Conservation (phyloP, 2,888 invertebrate species). For the Aromia moschata region DNA sequence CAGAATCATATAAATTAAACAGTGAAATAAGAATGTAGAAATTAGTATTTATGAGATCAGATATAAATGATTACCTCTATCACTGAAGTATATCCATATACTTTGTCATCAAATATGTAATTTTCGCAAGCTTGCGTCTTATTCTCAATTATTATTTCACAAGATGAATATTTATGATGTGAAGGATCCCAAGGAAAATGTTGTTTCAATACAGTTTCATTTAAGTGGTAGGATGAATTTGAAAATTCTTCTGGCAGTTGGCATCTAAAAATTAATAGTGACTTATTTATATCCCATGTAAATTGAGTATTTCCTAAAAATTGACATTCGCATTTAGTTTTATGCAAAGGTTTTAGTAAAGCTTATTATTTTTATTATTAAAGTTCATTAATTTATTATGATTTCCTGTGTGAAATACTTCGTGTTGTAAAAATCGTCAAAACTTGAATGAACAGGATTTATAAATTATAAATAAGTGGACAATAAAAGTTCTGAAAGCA, state of each 20-base stretch:
- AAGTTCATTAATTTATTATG: too few relatives aligned
- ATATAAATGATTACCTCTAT: slow-evolving; percentile 68
- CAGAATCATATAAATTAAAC: too few relatives aligned
- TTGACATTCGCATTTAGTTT: too few relatives aligned
- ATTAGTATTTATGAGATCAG: not conserved
- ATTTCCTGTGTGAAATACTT: too few relatives aligned
- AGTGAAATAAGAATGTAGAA: not conserved
- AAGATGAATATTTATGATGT: slow-evolving; percentile 65
- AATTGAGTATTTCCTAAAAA: too few relatives aligned
- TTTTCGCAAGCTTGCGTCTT: slow-evolving; percentile 63
- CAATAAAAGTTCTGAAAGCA: too few relatives aligned
- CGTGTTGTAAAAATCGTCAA: too few relatives aligned
- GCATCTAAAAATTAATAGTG: slow-evolving; percentile 70
- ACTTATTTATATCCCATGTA: too few relatives aligned
- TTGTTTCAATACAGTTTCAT: slow-evolving; percentile 61
- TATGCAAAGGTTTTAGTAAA: too few relatives aligned
- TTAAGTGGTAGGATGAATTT: slow-evolving; percentile 65
- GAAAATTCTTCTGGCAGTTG: slow-evolving; percentile 67
- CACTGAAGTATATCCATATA: slow-evolving; percentile 71
- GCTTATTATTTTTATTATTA: too few relatives aligned
- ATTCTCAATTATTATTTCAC: slow-evolving; percentile 64
- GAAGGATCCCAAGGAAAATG: slow-evolving; percentile 67
- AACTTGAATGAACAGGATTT: too few relatives aligned
- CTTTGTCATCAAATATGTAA: slow-evolving; percentile 70
- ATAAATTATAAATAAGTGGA: too few relatives aligned